Percentiles rank a stretch among this genome's conserved stretches.
These are phyloP conservation scores for Pandemis heparana DNA, from an alignment of 2,888 invertebrate species.

Conservation along the genomic window DNA sequence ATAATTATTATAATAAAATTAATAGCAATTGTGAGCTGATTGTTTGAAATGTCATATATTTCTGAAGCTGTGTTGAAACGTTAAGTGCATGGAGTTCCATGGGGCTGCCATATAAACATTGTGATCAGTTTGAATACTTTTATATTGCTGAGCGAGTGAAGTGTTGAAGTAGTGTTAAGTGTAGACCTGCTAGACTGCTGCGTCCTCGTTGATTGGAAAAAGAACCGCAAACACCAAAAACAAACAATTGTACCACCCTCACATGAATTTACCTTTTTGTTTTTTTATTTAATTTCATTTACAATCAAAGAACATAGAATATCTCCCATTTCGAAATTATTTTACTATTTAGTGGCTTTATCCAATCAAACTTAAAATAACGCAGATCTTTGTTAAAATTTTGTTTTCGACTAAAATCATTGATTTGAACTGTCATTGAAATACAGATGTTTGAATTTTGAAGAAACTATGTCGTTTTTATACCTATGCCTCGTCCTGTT, in stretches of 20 bases:
- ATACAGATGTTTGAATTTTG: conserved; percentile 84
- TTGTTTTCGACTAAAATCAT: conserved; percentile 82
- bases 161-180: conserved; percentile 79
- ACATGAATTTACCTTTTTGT: conserved; percentile 21
- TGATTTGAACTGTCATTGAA: conserved; percentile 81
- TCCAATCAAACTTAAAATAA: conserved; percentile 79
- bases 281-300: conserved; percentile 26
- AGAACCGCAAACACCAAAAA: conserved; percentile 49
- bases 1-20: conserved; percentile 47
- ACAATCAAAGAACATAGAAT: conserved; percentile 15
- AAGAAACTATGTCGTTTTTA: conserved; percentile 54
- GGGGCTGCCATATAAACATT: conserved; percentile 83
- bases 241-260: conserved; percentile 24
- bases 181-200: conserved; percentile 83
- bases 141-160: conserved; percentile 81
- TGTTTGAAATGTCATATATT: conserved; percentile 76
- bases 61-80: conserved; percentile 68
- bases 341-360: conserved; percentile 66
- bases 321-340: conserved; percentile 24
- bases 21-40: conserved; percentile 66
- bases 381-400: conserved; percentile 81
- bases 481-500: conserved; percentile 44
- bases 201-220: conserved; percentile 79
- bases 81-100: conserved; percentile 81
- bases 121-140: conserved; percentile 86